phyloP scores from a whole-genome alignment of 2,888 invertebrate species.

The Aquatica leii region DNA sequence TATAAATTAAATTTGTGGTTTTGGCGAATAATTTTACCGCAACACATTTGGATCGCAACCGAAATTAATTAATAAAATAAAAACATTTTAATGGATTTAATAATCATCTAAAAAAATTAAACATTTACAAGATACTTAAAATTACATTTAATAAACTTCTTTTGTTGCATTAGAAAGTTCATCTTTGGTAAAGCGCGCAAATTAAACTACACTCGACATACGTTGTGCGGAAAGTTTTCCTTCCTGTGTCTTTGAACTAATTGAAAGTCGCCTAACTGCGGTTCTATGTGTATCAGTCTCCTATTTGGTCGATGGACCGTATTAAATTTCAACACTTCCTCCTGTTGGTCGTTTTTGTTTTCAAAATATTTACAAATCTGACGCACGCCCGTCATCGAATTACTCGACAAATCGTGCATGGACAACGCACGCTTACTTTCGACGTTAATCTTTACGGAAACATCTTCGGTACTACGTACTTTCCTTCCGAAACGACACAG shows the following conservation, averaged over 20 bases:
- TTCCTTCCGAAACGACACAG: conserved; percentile 69
- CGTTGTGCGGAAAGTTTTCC: too few relatives aligned
- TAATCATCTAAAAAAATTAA: too few relatives aligned
- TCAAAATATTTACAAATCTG: conserved; percentile 78
- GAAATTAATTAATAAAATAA: too few relatives aligned
- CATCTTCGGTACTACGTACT: conserved; percentile 72
- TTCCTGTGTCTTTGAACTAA: conserved; percentile 11
- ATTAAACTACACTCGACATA: not conserved
- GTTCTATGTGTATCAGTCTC: conserved; percentile 47
- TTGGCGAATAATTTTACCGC: too few relatives aligned
- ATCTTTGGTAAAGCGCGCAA: too few relatives aligned
- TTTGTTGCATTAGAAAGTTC: too few relatives aligned
- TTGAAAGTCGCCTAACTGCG: conserved; percentile 38
- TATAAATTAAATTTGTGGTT: too few relatives aligned
- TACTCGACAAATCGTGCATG: conserved; percentile 69
- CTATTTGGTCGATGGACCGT: conserved; percentile 31
- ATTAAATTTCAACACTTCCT: conserved; percentile 18
- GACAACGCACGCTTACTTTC: conserved; percentile 70
- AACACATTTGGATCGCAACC: too few relatives aligned
- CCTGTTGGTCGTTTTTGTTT: conserved; percentile 56
- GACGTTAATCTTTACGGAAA: conserved; percentile 58
- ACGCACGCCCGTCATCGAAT: conserved; percentile 64
- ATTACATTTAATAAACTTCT: too few relatives aligned
- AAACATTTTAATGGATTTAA: too few relatives aligned
- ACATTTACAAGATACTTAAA: too few relatives aligned